These are phyloP conservation scores for Buceros bicornis DNA, from an alignment of 2,797 vertebrate species.

Conservation along the genomic window DNA sequence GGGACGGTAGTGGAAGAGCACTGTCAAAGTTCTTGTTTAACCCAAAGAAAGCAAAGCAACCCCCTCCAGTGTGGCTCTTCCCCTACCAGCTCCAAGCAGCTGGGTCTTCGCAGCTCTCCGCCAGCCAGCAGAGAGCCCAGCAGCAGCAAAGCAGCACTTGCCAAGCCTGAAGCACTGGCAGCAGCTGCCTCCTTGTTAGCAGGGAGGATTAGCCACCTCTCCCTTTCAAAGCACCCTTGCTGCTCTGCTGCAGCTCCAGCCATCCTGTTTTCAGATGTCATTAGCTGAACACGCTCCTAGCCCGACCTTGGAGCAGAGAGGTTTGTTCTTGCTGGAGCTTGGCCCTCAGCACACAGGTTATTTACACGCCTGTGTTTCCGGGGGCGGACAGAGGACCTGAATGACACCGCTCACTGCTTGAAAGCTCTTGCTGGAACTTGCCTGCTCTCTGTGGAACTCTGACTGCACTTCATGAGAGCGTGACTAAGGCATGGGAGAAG, in stretches of 20 bases:
- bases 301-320: conserved; percentile 8
- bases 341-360: conserved; percentile 48
- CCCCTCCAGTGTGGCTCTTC: background rate
- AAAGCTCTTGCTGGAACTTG: conserved; percentile 81
- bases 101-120: background rate
- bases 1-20: no score
- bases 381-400: background rate
- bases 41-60: background rate
- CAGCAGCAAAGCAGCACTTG: background rate
- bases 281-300: conserved; percentile 9
- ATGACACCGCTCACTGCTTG: background rate
- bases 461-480: conserved; percentile 55
- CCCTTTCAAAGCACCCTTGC: conserved; percentile 15
- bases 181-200: conserved; percentile 81
- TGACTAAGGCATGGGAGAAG: conserved; percentile 64
- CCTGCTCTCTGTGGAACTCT: conserved; percentile 79
- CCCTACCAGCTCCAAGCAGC: background rate
- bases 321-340: conserved; percentile 50
- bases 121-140: background rate
- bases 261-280: conserved; percentile 20
- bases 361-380: conserved; percentile 58
- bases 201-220: conserved; percentile 43
- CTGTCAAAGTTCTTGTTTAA: background rate
- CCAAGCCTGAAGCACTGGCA: conserved; percentile 76
- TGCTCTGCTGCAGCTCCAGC: conserved; percentile 14